A percentile compares a stretch with the other conserved stretches of the same genome.
Evolutionary conservation across 2,797 vertebrate species (phyloP).

Genomic region (Sarcoramphus papa): DNA sequence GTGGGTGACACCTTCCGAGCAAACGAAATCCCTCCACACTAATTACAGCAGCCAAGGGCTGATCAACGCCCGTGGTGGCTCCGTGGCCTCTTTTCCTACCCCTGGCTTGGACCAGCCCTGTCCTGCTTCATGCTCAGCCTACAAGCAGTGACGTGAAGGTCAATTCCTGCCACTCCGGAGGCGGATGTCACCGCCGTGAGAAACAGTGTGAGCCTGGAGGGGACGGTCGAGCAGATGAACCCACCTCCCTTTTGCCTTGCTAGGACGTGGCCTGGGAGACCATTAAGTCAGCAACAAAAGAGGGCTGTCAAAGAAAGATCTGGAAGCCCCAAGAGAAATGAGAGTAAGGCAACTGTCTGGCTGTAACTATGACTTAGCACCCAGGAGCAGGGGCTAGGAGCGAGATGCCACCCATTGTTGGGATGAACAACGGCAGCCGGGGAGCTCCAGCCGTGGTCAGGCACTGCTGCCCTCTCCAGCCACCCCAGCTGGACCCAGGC

Average conservation of each 20-base stretch:
- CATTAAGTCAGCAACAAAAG: not conserved
- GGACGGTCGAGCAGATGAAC: not conserved
- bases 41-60: not conserved
- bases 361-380: not conserved
- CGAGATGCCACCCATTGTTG: not conserved
- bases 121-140: not conserved
- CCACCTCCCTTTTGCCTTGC: not conserved
- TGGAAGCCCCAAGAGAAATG: not conserved
- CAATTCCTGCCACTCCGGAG: not conserved
- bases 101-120: not conserved
- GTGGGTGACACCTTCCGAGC: not conserved
- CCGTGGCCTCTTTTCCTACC: not conserved
- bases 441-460: rapidly evolving
- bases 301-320: not conserved
- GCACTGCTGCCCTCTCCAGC: not conserved
- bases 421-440: rapidly evolving
- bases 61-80: not conserved
- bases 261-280: not conserved
- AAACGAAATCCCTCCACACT: rapidly evolving
- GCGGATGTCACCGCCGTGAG: rapidly evolving
- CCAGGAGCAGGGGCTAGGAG: not conserved
- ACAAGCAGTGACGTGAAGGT: rapidly evolving
- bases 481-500: not conserved
- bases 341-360: not conserved
- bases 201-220: not conserved